Conservation (phyloP, 2,888 invertebrate genomes). For the Lissonota sp. region DNA sequence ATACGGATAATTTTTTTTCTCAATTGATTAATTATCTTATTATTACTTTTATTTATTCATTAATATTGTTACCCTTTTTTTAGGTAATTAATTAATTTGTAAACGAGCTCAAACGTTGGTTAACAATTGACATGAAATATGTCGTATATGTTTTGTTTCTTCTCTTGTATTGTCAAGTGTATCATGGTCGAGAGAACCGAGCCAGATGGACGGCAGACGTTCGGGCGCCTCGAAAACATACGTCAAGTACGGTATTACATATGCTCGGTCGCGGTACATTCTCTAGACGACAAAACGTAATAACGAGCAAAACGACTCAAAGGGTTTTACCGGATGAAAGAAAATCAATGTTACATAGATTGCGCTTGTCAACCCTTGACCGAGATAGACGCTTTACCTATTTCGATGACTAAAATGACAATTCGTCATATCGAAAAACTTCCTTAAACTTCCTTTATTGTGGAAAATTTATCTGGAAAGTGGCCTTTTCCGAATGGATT, state of each 20-base stretch:
- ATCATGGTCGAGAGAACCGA: conserved; percentile 17
- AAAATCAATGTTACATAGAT: conserved; percentile 5
- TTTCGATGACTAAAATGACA: neutral
- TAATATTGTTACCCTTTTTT: too few species aligned
- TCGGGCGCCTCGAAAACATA: conserved; percentile 30
- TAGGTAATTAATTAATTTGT: too few species aligned
- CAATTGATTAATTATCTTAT: too few species aligned
- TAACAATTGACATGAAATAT: too few species aligned
- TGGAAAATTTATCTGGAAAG: too few species aligned
- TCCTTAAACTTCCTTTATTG: too few species aligned
- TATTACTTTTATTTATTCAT: too few species aligned
- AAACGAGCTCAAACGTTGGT: too few species aligned
- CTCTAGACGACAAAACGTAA: neutral
- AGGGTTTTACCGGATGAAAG: neutral
- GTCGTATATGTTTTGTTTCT: too few species aligned
- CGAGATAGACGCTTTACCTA: conserved; percentile 3
- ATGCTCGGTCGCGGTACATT: conserved; percentile 11
- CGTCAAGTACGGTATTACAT: conserved; percentile 16
- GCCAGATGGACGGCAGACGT: conserved; percentile 59
- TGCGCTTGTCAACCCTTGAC: conserved; percentile 32
- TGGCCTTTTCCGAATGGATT: too few species aligned
- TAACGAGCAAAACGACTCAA: neutral
- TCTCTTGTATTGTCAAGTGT: conserved; percentile 39
- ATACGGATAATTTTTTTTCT: too few species aligned
- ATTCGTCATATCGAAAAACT: neutral